Evolutionary conservation across 2,888 invertebrate species (phyloP), one percentile per base, ranked within the genome.

Genomic region (Luffia ferchaultella): DNA sequence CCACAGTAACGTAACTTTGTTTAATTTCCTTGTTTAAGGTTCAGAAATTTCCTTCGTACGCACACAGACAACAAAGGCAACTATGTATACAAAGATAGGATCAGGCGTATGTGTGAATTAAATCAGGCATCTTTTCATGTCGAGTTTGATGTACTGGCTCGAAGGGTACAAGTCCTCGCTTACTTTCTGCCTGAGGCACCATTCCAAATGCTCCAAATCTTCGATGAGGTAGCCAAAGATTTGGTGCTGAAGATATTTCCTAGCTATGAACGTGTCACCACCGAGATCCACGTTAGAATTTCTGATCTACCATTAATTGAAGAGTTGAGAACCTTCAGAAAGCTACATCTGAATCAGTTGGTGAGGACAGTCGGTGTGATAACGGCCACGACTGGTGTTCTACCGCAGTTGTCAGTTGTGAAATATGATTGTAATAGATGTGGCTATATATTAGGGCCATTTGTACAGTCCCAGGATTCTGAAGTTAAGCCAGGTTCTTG

Each of bases 151-250:
- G 90, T 93, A 59, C 82, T 99, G 56, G 97, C 97, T 0, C 87
- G 92, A 48, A 90, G 93, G 60, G 97, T 97, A 67, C 96, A 97
- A 69, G 95, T 96, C 0, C 80, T 99, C 46, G 98, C 98, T 0
- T 98, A 96, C 73, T 99, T 99, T 72, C 70, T 99, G 48, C 98
- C 98, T 0, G 98, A 99, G 73, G 98, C 98, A 0, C 99, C 99
- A 0, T 89, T 92, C 57, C 97, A 98, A 80, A 96, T 98, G 93
- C 77, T 98, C n/a, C 91, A 93, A 68, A 96, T 97, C 57, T 96
- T 98, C 70, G 96, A 98, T 73, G 92, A 95, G 76, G 96, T 96
- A 0, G 94, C 95, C n/a, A 95, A 93, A 68, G 92, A 93, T 49
- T 90, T 98, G 57, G 98, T 98, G 0, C 78, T 98, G 16, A 91